These are phyloP conservation scores for Maniola jurtina DNA, from an alignment of 1,140 invertebrate species.

Conservation along the genomic window DNA sequence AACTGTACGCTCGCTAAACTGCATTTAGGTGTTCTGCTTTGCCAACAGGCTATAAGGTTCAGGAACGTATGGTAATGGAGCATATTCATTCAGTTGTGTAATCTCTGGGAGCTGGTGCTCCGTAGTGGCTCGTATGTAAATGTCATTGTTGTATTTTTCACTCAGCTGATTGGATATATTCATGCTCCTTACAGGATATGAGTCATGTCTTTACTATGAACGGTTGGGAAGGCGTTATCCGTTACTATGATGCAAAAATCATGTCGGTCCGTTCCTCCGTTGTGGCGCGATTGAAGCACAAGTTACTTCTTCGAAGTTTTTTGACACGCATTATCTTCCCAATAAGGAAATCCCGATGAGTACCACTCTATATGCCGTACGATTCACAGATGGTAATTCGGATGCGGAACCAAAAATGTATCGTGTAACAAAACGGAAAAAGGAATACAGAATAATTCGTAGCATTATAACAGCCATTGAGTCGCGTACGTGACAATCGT, in stretches of 20 bases:
- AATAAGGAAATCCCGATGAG: not conserved
- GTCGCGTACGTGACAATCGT: slow-evolving; percentile 42
- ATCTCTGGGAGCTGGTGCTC: slow-evolving; percentile 12
- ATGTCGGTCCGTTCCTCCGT: no score
- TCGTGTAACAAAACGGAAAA: slow-evolving; percentile 39
- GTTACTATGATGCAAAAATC: slow-evolving; percentile 7
- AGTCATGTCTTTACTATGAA: no score
- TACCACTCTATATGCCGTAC: not conserved
- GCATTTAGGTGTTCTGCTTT: slow-evolving; percentile 1
- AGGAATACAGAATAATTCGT: slow-evolving; percentile 51
- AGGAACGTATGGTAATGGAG: slow-evolving; percentile 23
- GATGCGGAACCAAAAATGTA: not conserved
- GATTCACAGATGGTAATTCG: not conserved
- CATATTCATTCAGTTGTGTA: slow-evolving; percentile 16
- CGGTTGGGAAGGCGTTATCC: no score
- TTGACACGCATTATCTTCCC: not conserved
- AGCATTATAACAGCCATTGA: slow-evolving; percentile 55
- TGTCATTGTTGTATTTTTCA: slow-evolving; percentile 15
- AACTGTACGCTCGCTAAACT: no score
- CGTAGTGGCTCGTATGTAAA: slow-evolving; percentile 11
- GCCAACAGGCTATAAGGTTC: slow-evolving; percentile 13
- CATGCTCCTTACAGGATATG: no score
- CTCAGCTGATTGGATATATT: slow-evolving; percentile 25
- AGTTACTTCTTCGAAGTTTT: no score
- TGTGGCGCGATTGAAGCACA: no score